A percentile compares a stretch with the other conserved stretches of the same genome.
Evolutionary conservation across 2,888 invertebrate genomes (phyloP).

Genomic region (Drosophila affinis): DNA sequence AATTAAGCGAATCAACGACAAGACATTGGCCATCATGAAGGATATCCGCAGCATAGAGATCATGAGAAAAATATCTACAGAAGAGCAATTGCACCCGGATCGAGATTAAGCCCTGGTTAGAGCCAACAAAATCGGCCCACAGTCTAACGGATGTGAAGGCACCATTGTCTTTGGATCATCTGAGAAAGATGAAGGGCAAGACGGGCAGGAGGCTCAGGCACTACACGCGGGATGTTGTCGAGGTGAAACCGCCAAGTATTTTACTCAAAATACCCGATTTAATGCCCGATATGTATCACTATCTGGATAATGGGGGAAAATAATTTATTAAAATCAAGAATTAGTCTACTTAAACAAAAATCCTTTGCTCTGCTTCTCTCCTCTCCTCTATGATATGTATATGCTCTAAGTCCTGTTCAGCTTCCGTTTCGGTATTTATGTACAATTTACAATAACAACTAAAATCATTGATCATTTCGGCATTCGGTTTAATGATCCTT

Average conservation of each 20-base stretch:
- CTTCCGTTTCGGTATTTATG: conserved; percentile 24
- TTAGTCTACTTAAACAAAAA: conserved; percentile 69
- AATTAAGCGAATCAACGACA: conserved; percentile 21
- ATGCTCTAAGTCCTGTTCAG: conserved; percentile 48
- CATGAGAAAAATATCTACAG: conserved; percentile 17
- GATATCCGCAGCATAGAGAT: conserved; percentile 44
- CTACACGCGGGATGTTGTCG: not conserved
- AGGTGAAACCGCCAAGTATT: conserved; percentile 27
- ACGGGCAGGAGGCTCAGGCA: not conserved
- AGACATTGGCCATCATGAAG: conserved; percentile 28
- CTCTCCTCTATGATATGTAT: conserved; percentile 34
- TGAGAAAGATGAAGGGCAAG: not conserved
- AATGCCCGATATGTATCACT: conserved; percentile 26
- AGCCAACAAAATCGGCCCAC: not conserved
- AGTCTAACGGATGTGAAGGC: conserved; percentile 9
- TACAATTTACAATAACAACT: conserved; percentile 59
- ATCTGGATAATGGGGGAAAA: conserved; percentile 41
- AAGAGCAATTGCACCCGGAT: not conserved
- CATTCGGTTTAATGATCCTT: conserved; percentile 5
- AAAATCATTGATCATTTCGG: conserved; percentile 14
- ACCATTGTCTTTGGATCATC: conserved; percentile 17
- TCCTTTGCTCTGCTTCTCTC: conserved; percentile 32
- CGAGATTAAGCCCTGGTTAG: conserved; percentile 34
- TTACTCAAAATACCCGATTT: conserved; percentile 22
- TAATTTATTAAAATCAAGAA: conserved; percentile 74